Evolutionary conservation across 2,888 invertebrate species (phyloP).

Genomic region (Scaptomyza polygonia): DNA sequence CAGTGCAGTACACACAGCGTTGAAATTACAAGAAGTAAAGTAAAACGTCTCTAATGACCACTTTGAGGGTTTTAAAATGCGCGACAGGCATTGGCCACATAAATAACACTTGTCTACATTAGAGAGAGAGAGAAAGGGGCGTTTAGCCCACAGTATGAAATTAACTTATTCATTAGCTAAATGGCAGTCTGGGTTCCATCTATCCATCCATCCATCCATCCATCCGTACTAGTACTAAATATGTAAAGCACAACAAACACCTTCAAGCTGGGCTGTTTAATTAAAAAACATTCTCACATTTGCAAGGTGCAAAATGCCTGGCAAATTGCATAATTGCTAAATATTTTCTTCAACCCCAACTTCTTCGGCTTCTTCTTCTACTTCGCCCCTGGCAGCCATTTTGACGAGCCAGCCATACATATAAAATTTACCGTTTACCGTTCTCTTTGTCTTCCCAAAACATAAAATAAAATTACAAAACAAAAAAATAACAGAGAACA

Average conservation of each 20-base stretch:
- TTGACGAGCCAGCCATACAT: slow-evolving; percentile 27
- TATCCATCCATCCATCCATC: no score
- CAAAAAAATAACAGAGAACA: slow-evolving; percentile 7
- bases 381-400: not conserved
- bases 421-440: slow-evolving; percentile 12
- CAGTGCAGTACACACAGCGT: slow-evolving; percentile 57
- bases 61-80: slow-evolving; percentile 79
- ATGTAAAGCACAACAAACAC: not conserved
- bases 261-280: slow-evolving; percentile 55
- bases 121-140: not conserved
- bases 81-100: slow-evolving; percentile 76
- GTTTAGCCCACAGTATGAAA: slow-evolving; percentile 52
- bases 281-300: slow-evolving; percentile 55
- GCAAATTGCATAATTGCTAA: slow-evolving; percentile 64
- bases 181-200: slow-evolving; percentile 61
- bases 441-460: slow-evolving; percentile 6
- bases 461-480: slow-evolving; percentile 12
- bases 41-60: slow-evolving; percentile 78
- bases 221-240: no score
- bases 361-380: no score
- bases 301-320: slow-evolving; percentile 72
- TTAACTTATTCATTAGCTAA: slow-evolving; percentile 80
- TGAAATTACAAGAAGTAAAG: slow-evolving; percentile 67
- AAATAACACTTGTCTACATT: slow-evolving; percentile 60
- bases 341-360: not conserved